Conservation (phyloP, 2,888 invertebrate species). For the Homarus gammarus region DNA sequence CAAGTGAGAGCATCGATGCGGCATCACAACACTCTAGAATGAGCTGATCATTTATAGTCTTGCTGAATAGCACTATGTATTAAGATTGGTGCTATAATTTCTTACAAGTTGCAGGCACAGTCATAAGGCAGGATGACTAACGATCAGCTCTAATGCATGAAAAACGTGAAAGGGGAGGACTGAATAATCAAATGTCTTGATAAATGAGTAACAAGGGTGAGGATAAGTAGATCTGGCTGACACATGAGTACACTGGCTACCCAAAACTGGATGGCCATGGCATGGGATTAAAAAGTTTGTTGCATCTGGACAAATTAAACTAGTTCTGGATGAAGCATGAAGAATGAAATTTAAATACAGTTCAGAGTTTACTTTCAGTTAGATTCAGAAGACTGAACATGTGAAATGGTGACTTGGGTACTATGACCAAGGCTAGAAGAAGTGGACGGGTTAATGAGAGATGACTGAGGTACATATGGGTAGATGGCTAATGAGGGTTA, state of each 20-base stretch:
- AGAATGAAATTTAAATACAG: neutral
- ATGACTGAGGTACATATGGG: neutral
- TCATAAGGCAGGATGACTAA: constrained; percentile 44
- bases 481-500: constrained; percentile 19
- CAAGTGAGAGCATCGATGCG: neutral
- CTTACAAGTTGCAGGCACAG: constrained; percentile 33
- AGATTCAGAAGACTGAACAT: neutral
- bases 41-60: constrained; percentile 10
- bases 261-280: neutral
- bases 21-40: neutral
- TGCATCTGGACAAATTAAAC: too few species aligned
- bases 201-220: too few species aligned
- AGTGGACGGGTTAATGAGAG: constrained; percentile 15
- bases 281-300: too few species aligned
- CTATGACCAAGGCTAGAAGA: neutral
- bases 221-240: too few species aligned
- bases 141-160: neutral
- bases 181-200: neutral
- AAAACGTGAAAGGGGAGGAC: constrained; percentile 3
- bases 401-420: neutral
- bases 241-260: too few species aligned
- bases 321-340: neutral
- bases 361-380: neutral
- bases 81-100: constrained; percentile 6
- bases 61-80: neutral